Percentiles rank a stretch among this genome's conserved stretches.
Conservation (phyloP, 2,113 vertebrate species). For the Lipophrys pholis region DNA sequence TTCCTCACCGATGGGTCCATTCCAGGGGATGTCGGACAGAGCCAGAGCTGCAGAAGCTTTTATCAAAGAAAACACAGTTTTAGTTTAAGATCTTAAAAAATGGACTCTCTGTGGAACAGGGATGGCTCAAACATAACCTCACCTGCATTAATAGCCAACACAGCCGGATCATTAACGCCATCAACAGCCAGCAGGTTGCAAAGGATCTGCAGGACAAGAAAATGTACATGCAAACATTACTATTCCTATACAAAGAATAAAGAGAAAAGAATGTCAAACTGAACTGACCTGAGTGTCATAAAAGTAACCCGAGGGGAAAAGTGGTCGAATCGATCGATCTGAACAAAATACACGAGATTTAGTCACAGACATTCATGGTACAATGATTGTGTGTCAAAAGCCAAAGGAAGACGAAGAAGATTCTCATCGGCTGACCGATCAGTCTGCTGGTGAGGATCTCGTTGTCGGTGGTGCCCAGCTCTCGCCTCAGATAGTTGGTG, state of each 20-base stretch:
- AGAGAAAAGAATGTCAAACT: neutral
- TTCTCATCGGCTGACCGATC: constrained; percentile 86
- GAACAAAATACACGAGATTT: constrained; percentile 46
- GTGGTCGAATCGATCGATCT: constrained; percentile 95
- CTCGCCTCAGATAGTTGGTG: constrained; percentile 95
- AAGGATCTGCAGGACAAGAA: constrained; percentile 83
- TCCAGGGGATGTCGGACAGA: constrained; percentile 97
- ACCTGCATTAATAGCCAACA: constrained; percentile 98
- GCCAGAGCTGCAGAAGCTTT: constrained; percentile 94
- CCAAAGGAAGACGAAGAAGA: neutral
- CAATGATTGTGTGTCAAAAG: neutral
- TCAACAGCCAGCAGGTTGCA: constrained; percentile 98
- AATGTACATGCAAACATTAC: neutral
- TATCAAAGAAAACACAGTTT: constrained; percentile 36
- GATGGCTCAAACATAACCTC: constrained; percentile 38
- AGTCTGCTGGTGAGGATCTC: constrained; percentile 98
- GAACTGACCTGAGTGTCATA: constrained; percentile 96
- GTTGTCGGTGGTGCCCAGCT: constrained; percentile 90
- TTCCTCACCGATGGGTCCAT: constrained; percentile 92
- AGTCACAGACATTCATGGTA: neutral
- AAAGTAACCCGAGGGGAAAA: constrained; percentile 95
- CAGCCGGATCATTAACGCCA: constrained; percentile 93
- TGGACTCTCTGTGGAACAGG: neutral
- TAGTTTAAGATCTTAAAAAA: neutral
- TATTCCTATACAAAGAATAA: too few species aligned